Percentiles rank a stretch among this genome's conserved stretches.
Evolutionary conservation across 2,113 vertebrate genomes (phyloP).

Genomic region (Prolemur simus): DNA sequence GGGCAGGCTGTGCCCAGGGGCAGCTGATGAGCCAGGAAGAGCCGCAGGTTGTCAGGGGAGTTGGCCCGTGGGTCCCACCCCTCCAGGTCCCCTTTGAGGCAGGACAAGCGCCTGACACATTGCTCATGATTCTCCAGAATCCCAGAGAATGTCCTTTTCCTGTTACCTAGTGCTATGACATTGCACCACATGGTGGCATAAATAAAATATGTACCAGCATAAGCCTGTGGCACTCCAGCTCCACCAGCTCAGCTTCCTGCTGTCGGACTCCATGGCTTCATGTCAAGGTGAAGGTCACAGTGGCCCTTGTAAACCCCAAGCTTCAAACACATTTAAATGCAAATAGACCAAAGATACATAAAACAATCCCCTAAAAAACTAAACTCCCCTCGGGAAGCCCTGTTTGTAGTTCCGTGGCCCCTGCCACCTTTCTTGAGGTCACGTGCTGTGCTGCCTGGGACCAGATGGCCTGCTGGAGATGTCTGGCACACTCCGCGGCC

Average conservation of each 20-base stretch:
- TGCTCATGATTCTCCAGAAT: background rate
- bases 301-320: background rate
- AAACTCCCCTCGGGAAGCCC: background rate
- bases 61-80: background rate
- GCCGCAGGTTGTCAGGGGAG: no score
- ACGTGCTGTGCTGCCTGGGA: background rate
- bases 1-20: background rate
- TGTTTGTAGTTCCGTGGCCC: background rate
- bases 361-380: background rate
- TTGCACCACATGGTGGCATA: background rate
- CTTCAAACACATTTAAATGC: background rate
- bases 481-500: background rate
- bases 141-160: background rate
- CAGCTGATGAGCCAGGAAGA: background rate
- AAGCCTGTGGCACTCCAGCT: no score
- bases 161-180: no score
- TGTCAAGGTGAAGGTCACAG: background rate
- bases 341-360: background rate
- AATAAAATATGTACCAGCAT: background rate
- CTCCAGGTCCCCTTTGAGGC: background rate
- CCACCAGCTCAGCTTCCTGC: background rate
- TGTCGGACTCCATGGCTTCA: background rate
- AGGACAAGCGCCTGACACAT: background rate
- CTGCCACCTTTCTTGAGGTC: accelerated
- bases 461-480: background rate